phyloP scores from a whole-genome alignment of 2,888 invertebrate species.

The Flexamia atlantica region DNA sequence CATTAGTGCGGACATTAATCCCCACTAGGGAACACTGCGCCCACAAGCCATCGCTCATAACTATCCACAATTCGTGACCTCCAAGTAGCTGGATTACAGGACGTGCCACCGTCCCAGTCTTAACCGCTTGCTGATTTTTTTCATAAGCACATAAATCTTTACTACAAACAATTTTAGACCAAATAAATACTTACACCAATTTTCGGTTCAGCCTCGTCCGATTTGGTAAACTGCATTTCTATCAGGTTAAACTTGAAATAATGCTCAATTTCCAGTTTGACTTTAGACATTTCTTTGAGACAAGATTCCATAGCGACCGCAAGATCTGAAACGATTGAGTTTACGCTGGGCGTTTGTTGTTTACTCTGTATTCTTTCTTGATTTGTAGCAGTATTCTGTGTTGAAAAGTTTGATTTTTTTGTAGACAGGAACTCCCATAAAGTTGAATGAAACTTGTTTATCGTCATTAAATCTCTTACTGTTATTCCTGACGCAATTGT shows the following conservation, averaged over 20 bases:
- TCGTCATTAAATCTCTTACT: constrained; percentile 19
- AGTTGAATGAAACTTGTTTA: not conserved
- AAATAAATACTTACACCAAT: not conserved
- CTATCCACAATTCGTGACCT: too few species aligned
- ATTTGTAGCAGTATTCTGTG: not conserved
- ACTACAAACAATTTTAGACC: too few species aligned
- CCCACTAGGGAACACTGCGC: too few species aligned
- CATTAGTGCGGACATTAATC: too few species aligned
- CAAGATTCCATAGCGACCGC: not conserved
- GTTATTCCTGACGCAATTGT: not conserved
- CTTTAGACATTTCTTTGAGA: constrained; percentile 31
- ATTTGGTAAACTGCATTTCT: not conserved
- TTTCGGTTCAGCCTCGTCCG: not conserved
- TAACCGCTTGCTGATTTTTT: too few species aligned
- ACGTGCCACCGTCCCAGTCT: too few species aligned
- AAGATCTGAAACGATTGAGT: not conserved
- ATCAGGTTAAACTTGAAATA: constrained; percentile 6
- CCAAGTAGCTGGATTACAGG: too few species aligned
- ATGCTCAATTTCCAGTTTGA: constrained; percentile 24
- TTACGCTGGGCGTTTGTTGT: not conserved
- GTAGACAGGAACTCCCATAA: constrained; percentile 3
- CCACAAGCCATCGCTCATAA: too few species aligned
- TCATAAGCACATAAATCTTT: too few species aligned
- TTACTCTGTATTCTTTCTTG: not conserved
- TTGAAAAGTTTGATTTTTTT: not conserved